Percentiles rank a stretch among this genome's conserved stretches.
These are phyloP conservation scores for Automeris io DNA, from an alignment of 2,888 invertebrate genomes.

Conservation along the genomic window DNA sequence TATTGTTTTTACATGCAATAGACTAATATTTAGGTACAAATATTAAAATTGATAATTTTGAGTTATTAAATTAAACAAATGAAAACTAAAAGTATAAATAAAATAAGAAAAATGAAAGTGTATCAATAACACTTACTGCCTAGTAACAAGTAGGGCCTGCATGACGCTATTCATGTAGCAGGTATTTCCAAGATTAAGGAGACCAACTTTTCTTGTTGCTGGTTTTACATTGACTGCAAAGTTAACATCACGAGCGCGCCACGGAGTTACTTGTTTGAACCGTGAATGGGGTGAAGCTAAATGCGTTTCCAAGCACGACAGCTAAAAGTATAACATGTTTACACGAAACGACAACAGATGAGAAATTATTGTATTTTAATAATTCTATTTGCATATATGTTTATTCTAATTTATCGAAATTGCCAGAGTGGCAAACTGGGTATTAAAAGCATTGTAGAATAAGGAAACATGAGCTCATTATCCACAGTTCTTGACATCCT, in stretches of 20 bases:
- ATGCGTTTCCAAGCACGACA: slow-evolving; percentile 53
- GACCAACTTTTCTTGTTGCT: slow-evolving; percentile 79
- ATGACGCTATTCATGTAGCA: slow-evolving; percentile 94
- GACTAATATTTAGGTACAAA: no score
- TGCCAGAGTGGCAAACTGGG: no score
- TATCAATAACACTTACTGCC: slow-evolving; percentile 72
- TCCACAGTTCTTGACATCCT: no score
- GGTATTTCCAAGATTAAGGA: slow-evolving; percentile 90
- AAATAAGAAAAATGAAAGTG: background rate
- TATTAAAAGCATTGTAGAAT: no score
- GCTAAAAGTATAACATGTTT: no score
- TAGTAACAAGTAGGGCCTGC: slow-evolving; percentile 89
- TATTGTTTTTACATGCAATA: no score
- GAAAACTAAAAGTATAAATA: no score
- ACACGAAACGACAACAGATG: no score
- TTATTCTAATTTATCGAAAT: background rate
- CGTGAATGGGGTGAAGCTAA: slow-evolving; percentile 58
- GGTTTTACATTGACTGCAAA: slow-evolving; percentile 30
- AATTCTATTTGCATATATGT: background rate
- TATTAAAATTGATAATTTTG: no score
- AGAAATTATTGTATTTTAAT: background rate
- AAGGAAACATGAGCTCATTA: no score
- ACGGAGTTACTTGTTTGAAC: slow-evolving; percentile 40
- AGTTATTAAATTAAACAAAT: no score
- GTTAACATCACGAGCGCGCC: slow-evolving; percentile 39